Percentiles rank a stretch among this genome's conserved stretches.
phyloP scores from a whole-genome alignment of 2,888 invertebrate species.

The Furcula furcula region DNA sequence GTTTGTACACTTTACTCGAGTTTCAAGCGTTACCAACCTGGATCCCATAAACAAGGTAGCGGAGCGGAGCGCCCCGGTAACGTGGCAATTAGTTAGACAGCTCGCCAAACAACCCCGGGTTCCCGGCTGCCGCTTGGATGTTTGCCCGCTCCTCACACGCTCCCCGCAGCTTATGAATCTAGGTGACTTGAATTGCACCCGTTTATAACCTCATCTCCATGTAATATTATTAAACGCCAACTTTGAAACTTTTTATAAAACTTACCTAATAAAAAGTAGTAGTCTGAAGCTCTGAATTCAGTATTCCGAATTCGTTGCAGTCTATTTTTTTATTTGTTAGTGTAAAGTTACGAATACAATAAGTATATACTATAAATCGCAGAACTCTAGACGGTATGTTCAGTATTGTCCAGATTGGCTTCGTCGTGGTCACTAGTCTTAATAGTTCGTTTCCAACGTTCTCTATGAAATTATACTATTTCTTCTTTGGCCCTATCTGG shows the following conservation, averaged over 20 bases:
- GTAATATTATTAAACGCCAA: constrained; percentile 28
- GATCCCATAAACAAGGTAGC: constrained; percentile 40
- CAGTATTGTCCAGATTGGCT: too few species aligned
- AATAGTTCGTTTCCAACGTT: too few species aligned
- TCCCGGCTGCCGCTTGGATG: constrained; percentile 38
- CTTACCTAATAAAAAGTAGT: too few species aligned
- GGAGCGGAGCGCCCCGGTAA: constrained; percentile 40
- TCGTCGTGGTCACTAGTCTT: too few species aligned
- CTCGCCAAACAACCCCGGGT: constrained; percentile 58
- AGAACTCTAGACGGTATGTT: too few species aligned
- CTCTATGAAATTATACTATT: too few species aligned
- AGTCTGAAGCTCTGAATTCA: too few species aligned
- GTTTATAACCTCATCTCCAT: constrained; percentile 42
- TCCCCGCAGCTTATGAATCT: constrained; percentile 41
- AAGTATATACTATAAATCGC: too few species aligned
- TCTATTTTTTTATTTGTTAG: too few species aligned
- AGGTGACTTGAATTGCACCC: constrained; percentile 37
- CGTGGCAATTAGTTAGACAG: constrained; percentile 66
- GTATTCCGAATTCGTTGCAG: too few species aligned
- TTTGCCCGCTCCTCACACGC: constrained; percentile 44
- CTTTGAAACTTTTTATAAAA: constrained; percentile 2
- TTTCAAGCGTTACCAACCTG: constrained; percentile 41
- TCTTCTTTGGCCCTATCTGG: too few species aligned
- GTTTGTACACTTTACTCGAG: constrained; percentile 30
- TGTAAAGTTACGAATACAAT: too few species aligned